Conservation (phyloP, 2,888 invertebrate species). For the Drosophila mimetica region DNA sequence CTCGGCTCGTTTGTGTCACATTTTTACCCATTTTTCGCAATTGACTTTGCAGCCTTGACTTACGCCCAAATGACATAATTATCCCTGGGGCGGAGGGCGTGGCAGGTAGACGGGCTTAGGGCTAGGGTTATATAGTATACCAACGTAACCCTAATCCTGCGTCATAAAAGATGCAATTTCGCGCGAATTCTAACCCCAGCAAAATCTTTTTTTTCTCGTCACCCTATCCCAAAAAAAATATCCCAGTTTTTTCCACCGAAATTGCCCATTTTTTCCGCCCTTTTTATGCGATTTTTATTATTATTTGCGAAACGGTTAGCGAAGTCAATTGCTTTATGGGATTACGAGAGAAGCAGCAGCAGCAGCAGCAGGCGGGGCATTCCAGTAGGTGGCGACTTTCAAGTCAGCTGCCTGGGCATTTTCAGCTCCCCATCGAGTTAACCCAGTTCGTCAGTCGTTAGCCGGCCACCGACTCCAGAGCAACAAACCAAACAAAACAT, state of each 20-base stretch:
- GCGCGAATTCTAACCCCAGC: slow-evolving; percentile 59
- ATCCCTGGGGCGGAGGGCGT: slow-evolving; percentile 45
- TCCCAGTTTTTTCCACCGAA: slow-evolving; percentile 48
- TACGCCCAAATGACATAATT: slow-evolving; percentile 77
- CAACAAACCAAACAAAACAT: slow-evolving; percentile 4
- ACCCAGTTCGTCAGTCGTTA: slow-evolving; percentile 21
- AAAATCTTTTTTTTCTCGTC: slow-evolving; percentile 68
- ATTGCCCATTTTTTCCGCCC: slow-evolving; percentile 17
- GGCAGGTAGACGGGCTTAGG: slow-evolving; percentile 57
- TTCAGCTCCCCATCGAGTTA: background rate
- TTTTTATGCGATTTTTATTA: slow-evolving; percentile 44
- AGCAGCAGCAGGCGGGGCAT: slow-evolving; percentile 6
- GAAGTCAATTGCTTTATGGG: slow-evolving; percentile 76
- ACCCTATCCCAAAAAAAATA: slow-evolving; percentile 59
- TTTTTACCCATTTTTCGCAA: slow-evolving; percentile 59
- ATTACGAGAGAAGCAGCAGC: background rate
- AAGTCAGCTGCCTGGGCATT: slow-evolving; percentile 1
- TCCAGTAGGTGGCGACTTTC: background rate
- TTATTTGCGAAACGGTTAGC: slow-evolving; percentile 58
- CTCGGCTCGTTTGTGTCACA: slow-evolving; percentile 20
- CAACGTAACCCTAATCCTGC: slow-evolving; percentile 47
- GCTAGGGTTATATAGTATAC: slow-evolving; percentile 42
- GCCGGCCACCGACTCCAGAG: slow-evolving; percentile 1
- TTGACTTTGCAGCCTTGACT: slow-evolving; percentile 78
- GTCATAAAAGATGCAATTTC: slow-evolving; percentile 67